Percentiles rank a stretch among this genome's conserved stretches.
phyloP scores from a whole-genome alignment of 2,113 vertebrate species.

The human region DNA sequence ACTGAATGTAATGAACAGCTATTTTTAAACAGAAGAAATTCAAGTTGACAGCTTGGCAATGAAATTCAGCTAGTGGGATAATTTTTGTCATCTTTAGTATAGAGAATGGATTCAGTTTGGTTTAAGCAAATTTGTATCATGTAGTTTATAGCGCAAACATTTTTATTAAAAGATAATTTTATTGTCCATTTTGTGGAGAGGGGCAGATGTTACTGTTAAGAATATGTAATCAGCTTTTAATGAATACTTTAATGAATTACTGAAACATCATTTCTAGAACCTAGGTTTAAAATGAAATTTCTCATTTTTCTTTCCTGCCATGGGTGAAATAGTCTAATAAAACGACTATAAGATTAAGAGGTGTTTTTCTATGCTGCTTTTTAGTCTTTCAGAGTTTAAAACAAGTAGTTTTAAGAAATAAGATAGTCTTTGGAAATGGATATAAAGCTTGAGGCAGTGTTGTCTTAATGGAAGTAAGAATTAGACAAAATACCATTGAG shows the following conservation, averaged over 20 bases:
- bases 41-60: conserved; percentile 88
- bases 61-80: conserved; percentile 89
- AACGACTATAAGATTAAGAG: background rate
- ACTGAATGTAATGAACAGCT: conserved; percentile 90
- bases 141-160: conserved; percentile 78
- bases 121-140: conserved; percentile 85
- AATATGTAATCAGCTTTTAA: conserved; percentile 20
- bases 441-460: conserved; percentile 41
- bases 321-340: conserved; percentile 33
- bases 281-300: conserved; percentile 24
- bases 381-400: conserved; percentile 55
- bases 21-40: conserved; percentile 90
- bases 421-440: conserved; percentile 12
- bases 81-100: conserved; percentile 86
- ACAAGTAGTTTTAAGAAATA: conserved; percentile 54
- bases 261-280: conserved; percentile 22
- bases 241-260: conserved; percentile 41
- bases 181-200: conserved; percentile 61
- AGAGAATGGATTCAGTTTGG: conserved; percentile 83
- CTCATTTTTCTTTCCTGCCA: conserved; percentile 12
- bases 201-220: conserved; percentile 69
- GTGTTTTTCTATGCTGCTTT: conserved; percentile 34
- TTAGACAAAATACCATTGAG: background rate
- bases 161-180: conserved; percentile 77
- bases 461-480: conserved; percentile 49